Conservation (phyloP, 2,888 invertebrate genomes). For the Apocheima hispidaria region DNA sequence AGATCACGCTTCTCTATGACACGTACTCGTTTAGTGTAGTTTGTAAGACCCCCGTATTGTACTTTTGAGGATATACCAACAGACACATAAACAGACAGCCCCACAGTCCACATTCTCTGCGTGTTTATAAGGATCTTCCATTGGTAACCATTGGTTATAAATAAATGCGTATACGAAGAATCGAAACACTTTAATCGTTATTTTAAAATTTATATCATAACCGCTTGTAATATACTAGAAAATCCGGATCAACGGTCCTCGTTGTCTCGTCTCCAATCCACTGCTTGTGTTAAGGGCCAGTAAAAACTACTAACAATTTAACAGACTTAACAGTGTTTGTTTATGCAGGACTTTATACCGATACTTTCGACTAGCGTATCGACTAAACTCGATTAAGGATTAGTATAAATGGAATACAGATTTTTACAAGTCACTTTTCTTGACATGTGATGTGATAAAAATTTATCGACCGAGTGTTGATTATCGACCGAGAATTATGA, state of each 20-base stretch:
- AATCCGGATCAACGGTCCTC: conserved; percentile 12
- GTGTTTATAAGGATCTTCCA: too few relatives aligned
- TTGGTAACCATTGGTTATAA: too few relatives aligned
- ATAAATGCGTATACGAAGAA: background rate
- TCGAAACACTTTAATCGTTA: too few relatives aligned
- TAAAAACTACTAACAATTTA: conserved; percentile 66
- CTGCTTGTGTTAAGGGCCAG: conserved; percentile 49
- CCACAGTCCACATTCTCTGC: too few relatives aligned
- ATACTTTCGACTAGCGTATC: conserved; percentile 49
- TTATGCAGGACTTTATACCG: conserved; percentile 48
- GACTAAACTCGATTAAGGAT: conserved; percentile 52
- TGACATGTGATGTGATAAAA: conserved; percentile 58
- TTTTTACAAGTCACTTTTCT: conserved; percentile 34
- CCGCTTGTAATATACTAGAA: background rate
- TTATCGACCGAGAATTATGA: conserved; percentile 17
- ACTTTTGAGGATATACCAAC: too few relatives aligned
- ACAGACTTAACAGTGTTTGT: conserved; percentile 57
- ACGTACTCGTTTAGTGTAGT: too few relatives aligned
- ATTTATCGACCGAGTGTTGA: conserved; percentile 49
- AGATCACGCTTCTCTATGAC: too few relatives aligned
- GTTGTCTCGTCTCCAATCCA: conserved; percentile 21
- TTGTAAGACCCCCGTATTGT: too few relatives aligned
- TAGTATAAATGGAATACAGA: conserved; percentile 39
- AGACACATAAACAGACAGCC: too few relatives aligned
- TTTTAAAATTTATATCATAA: background rate